phyloP scores from a whole-genome alignment of 1,140 invertebrate species.

The Bombus huntii region DNA sequence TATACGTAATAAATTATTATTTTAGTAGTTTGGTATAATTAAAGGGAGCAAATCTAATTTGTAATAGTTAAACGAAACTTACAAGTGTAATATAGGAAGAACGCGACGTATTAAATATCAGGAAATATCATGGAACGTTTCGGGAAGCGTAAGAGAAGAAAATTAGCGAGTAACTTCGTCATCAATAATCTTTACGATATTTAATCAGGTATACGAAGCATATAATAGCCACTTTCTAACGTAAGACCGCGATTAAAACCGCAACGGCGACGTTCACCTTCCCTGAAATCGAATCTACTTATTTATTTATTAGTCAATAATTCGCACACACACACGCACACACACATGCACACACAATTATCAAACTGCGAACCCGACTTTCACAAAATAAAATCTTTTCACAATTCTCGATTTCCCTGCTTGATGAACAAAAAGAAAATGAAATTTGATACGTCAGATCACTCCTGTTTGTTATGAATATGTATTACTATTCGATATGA shows the following conservation, averaged over 20 bases:
- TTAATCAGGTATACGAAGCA: slow-evolving; percentile 21
- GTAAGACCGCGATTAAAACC: slow-evolving; percentile 29
- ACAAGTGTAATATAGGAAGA: background rate
- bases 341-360: background rate
- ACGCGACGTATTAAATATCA: background rate
- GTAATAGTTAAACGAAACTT: background rate
- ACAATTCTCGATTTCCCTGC: background rate
- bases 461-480: too few species aligned
- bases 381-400: background rate
- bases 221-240: slow-evolving; percentile 35
- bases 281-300: slow-evolving; percentile 9
- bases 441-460: background rate
- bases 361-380: background rate
- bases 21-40: background rate
- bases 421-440: background rate
- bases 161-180: background rate
- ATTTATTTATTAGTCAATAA: slow-evolving; percentile 4
- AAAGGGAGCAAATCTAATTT: background rate
- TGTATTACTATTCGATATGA: too few species aligned
- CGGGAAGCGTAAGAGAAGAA: background rate
- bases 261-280: slow-evolving; percentile 13
- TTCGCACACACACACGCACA: background rate
- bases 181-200: slow-evolving; percentile 21
- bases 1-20: background rate
- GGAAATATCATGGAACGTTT: background rate